phyloP scores from a whole-genome alignment of 2,113 vertebrate genomes.

The Ciconia boyciana region DNA sequence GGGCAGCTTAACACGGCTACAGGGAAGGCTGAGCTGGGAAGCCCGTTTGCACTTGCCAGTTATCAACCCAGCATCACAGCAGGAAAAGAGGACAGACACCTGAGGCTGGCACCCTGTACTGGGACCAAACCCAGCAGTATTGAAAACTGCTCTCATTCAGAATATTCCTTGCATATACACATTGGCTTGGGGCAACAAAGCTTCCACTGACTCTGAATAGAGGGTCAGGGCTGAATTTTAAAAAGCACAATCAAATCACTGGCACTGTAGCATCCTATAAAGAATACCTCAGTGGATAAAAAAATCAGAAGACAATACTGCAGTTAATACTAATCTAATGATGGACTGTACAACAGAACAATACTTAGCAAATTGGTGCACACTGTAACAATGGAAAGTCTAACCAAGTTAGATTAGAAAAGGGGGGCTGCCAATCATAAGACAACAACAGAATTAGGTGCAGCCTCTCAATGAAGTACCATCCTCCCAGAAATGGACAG shows the following conservation, averaged over 20 bases:
- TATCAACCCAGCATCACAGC: neutral
- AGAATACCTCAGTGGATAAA: neutral
- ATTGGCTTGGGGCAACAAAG: neutral
- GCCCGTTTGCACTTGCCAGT: neutral
- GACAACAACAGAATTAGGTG: neutral
- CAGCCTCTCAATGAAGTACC: neutral
- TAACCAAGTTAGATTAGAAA: too few species aligned
- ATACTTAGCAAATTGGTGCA: neutral
- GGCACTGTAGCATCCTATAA: neutral
- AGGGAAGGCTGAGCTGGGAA: neutral
- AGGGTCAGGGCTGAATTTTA: neutral
- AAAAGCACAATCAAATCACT: neutral
- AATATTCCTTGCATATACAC: neutral
- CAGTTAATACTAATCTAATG: neutral
- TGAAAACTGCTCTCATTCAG: neutral
- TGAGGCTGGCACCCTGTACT: neutral
- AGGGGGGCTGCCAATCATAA: neutral
- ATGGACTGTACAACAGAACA: neutral
- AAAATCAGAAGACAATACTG: neutral
- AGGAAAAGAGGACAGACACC: neutral
- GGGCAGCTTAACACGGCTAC: neutral
- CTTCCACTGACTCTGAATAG: neutral
- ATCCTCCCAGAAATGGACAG: neutral
- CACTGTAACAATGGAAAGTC: neutral
- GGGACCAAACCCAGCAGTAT: neutral